Conservation (phyloP, 1,140 invertebrate species). For the Hyposmocoma kahamanoa region DNA sequence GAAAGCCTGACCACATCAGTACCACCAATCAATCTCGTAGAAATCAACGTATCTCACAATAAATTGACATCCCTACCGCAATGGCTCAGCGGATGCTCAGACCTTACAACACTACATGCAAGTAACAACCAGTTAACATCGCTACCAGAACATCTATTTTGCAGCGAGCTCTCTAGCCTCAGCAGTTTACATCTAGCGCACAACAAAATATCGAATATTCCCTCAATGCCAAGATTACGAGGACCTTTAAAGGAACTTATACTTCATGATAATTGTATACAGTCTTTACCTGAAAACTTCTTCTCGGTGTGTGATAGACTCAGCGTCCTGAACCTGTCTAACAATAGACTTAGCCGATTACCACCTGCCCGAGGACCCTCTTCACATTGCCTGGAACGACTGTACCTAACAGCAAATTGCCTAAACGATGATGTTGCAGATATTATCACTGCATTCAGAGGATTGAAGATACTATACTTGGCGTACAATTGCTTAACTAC, state of each 20-base stretch:
- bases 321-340: conserved; percentile 83
- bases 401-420: conserved; percentile 86
- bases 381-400: conserved; percentile 78
- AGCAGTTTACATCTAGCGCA: conserved; percentile 83
- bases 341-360: conserved; percentile 82
- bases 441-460: conserved; percentile 78
- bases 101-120: conserved; percentile 82
- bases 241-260: conserved; percentile 81
- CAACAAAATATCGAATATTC: conserved; percentile 82
- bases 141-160: conserved; percentile 82
- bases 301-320: conserved; percentile 82
- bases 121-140: conserved; percentile 82
- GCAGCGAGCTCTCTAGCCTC: conserved; percentile 80
- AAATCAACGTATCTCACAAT: conserved; percentile 86
- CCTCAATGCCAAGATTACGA: conserved; percentile 78
- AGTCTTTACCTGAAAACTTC: conserved; percentile 82
- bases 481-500: conserved; percentile 85
- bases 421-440: conserved; percentile 82
- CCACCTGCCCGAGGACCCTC: conserved; percentile 75
- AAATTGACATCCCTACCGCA: conserved; percentile 82
- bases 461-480: conserved; percentile 81
- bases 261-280: conserved; percentile 85
- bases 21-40: conserved; percentile 79
- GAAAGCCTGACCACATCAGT: conserved; percentile 78
- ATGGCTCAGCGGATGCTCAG: conserved; percentile 85